Conservation (phyloP, 2,888 invertebrate species). For the Poecilus cupreus region DNA sequence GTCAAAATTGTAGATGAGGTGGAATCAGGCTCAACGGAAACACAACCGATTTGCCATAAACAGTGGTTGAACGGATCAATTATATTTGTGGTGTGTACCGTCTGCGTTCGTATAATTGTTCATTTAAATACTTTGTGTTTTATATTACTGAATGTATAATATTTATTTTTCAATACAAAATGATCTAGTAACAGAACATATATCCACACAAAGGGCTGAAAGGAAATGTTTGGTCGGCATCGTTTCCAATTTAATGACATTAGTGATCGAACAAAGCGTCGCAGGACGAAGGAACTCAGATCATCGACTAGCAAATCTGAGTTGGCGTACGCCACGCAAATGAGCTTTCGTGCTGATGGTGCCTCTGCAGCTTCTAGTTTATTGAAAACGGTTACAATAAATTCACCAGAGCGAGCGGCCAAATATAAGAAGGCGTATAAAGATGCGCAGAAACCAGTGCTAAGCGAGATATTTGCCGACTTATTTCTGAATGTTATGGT, state of each 20-base stretch:
- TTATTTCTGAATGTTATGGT: constrained; percentile 59
- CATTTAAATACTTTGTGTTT: too few relatives aligned
- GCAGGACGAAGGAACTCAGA: constrained; percentile 59
- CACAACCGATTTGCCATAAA: too few relatives aligned
- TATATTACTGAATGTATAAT: too few relatives aligned
- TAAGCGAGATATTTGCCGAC: constrained; percentile 43
- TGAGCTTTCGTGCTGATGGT: constrained; percentile 10
- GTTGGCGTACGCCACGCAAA: not conserved
- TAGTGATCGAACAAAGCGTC: constrained; percentile 62
- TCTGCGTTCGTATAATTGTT: too few relatives aligned
- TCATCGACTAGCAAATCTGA: constrained; percentile 39
- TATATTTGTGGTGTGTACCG: too few relatives aligned
- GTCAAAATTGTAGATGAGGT: too few relatives aligned
- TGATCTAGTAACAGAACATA: too few relatives aligned
- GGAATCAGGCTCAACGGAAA: too few relatives aligned
- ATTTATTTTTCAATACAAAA: too few relatives aligned
- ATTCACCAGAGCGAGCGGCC: constrained; percentile 49
- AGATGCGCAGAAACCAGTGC: not conserved
- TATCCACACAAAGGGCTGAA: not conserved
- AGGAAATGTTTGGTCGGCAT: constrained; percentile 55
- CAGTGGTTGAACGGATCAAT: too few relatives aligned
- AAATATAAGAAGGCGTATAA: constrained; percentile 53
- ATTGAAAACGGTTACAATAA: not conserved
- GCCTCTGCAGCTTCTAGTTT: not conserved
- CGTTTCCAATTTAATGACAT: constrained; percentile 56